Conservation (phyloP, 2,888 invertebrate genomes). For the Chromoteleia sp. region DNA sequence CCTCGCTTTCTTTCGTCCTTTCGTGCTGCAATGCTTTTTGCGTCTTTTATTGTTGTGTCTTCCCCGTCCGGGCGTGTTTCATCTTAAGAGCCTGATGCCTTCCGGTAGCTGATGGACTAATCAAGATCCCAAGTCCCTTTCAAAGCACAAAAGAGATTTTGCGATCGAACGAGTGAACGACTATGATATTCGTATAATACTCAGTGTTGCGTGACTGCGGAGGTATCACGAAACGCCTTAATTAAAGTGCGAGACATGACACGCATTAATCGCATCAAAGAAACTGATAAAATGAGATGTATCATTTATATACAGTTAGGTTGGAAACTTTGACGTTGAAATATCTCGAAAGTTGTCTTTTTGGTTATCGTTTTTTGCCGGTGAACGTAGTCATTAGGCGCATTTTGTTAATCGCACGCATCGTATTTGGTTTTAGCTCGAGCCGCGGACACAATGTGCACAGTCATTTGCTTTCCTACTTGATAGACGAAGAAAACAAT, state of each 20-base stretch:
- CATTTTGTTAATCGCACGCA: slow-evolving; percentile 63
- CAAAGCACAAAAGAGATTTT: slow-evolving; percentile 77
- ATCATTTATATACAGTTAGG: slow-evolving; percentile 70
- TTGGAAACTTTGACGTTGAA: slow-evolving; percentile 66
- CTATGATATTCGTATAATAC: slow-evolving; percentile 72
- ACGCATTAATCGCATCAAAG: slow-evolving; percentile 69
- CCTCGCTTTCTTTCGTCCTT: slow-evolving; percentile 41
- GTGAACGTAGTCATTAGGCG: slow-evolving; percentile 57
- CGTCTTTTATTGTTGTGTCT: slow-evolving; percentile 65
- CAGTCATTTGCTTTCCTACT: slow-evolving; percentile 43
- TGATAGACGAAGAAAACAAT: slow-evolving; percentile 47
- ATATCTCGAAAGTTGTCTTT: slow-evolving; percentile 58
- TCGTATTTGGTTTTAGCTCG: slow-evolving; percentile 35
- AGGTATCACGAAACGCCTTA: slow-evolving; percentile 71
- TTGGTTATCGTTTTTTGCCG: slow-evolving; percentile 21
- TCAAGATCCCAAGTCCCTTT: slow-evolving; percentile 79
- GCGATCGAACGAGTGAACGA: slow-evolving; percentile 69
- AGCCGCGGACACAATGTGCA: slow-evolving; percentile 40
- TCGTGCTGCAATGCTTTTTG: slow-evolving; percentile 58
- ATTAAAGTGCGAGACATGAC: slow-evolving; percentile 70
- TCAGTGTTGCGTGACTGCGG: slow-evolving; percentile 68
- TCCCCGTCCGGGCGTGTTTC: slow-evolving; percentile 73
- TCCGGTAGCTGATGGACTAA: slow-evolving; percentile 84
- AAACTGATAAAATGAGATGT: slow-evolving; percentile 71
- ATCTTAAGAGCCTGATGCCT: slow-evolving; percentile 78